phyloP scores from a whole-genome alignment of 2,113 vertebrate species.

The cat (Felis catus) region DNA sequence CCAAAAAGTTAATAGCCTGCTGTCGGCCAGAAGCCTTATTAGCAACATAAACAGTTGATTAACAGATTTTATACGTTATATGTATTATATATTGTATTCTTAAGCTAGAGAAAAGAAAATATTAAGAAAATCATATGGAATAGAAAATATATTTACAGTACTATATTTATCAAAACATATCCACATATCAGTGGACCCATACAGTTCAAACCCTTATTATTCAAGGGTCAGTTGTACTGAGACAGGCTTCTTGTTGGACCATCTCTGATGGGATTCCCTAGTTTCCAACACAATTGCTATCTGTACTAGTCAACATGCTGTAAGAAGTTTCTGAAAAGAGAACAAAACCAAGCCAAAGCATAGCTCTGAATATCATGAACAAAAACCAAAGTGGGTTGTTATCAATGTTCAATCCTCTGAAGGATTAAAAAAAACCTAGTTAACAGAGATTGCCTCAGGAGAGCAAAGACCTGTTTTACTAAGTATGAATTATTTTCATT shows the following conservation, averaged over 20 bases:
- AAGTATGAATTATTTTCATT: neutral
- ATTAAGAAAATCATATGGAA: neutral
- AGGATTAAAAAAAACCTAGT: neutral
- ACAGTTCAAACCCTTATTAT: neutral
- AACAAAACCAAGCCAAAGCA: neutral
- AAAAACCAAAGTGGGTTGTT: neutral
- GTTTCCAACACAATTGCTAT: neutral
- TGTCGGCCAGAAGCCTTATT: neutral
- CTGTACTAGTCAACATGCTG: neutral
- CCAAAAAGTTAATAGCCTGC: neutral
- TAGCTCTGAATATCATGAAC: slow-evolving; percentile 3
- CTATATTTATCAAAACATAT: neutral
- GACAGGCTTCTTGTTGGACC: neutral
- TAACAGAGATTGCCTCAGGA: neutral
- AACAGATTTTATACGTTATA: neutral
- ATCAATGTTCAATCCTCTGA: neutral
- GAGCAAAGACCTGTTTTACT: neutral
- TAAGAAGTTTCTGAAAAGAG: neutral
- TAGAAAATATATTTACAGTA: neutral
- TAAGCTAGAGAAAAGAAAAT: neutral
- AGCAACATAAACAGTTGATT: neutral
- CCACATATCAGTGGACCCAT: neutral
- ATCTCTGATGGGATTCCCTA: neutral
- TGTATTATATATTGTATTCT: neutral
- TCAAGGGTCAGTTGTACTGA: neutral